Conservation (phyloP, 37 sponge, comb jelly and placozoan species). For the Crambe crambe region DNA sequence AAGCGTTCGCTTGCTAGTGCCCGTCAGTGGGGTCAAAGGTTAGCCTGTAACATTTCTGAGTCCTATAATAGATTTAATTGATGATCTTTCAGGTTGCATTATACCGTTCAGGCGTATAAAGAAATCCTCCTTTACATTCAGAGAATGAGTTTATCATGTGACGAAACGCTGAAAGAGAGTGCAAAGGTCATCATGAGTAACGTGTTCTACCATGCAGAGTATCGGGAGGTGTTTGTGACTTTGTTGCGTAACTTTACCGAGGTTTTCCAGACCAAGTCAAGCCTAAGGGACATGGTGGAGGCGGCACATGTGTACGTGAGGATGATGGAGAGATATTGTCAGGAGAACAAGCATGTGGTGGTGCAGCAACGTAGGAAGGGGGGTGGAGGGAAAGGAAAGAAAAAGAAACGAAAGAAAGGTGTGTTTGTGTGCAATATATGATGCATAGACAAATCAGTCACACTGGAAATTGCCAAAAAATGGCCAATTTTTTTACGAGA, state of each 20-base stretch:
- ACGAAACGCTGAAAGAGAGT: constrained; percentile 60
- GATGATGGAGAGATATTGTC: constrained; percentile 71
- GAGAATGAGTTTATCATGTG: constrained; percentile 59
- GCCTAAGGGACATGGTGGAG: constrained; percentile 73
- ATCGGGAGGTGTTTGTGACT: constrained; percentile 84
- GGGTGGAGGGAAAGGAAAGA: constrained; percentile 9
- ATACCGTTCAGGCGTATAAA: constrained; percentile 79
- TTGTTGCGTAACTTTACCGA: constrained; percentile 71
- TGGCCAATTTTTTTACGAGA: too few relatives aligned
- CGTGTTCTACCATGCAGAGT: constrained; percentile 91
- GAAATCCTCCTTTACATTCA: constrained; percentile 82
- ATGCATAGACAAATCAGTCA: too few relatives aligned
- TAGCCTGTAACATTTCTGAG: not conserved
- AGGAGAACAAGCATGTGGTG: constrained; percentile 44
- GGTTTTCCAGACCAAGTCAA: constrained; percentile 49
- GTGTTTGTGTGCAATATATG: too few relatives aligned
- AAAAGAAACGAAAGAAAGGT: constrained; percentile 3
- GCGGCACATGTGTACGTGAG: constrained; percentile 75
- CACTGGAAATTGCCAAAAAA: too few relatives aligned
- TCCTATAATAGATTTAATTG: not conserved
- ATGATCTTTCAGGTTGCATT: constrained; percentile 71
- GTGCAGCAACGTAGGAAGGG: constrained; percentile 64
- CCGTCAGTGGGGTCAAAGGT: constrained; percentile 68
- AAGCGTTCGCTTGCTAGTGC: constrained; percentile 45
- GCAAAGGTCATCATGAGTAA: constrained; percentile 89